Base-by-base conservation (phyloP, 1,140 invertebrate genomes). In the Neodiprion fabricii region DNA sequence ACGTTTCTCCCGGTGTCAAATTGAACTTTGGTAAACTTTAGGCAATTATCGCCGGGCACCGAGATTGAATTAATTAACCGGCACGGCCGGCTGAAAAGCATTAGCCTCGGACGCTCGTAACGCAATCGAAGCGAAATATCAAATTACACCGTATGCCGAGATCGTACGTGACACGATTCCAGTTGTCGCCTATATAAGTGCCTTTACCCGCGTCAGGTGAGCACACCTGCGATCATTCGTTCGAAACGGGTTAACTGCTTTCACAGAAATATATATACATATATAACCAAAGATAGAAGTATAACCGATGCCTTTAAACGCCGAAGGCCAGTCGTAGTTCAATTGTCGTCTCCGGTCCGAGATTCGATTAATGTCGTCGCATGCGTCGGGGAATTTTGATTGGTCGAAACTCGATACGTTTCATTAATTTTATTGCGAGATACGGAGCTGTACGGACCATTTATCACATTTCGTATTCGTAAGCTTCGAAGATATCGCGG, bases 51-150 rank as follows among this genome's bases (percentile, higher is more conserved):
- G 7, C 5, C 11, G 11, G n/a, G 53, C 28, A 40, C 28, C 28
- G 28, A 40, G 28, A 40, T 61, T 61, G 53, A 14, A 61, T 61
- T 14, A 12, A 61, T 61, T 17, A 61, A 61, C 11, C 9, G 53
- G n/a, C 53, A 17, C 53, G n/a, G 5, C 28, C 28, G 28, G 28
- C 28, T 40, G 28, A 40, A 40, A 40, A 40, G 28, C 28, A 40
- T 40, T 40, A 61, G 53, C 53, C 53, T 61, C n/a, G 53, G n/a
- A 61, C 11, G 11, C n/a, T 17, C 53, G 11, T 61, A 12, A 17
- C n/a, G 53, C n/a, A 61, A 61, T 61, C 53, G 53, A 61, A 61
- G 11, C 53, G n/a, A 61, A 61, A 61, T 17, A 61, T 61, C 53
- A 61, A 61, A 61, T 61, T 61, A 61, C 53, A 61, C 28, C 28